Evolutionary conservation across 2,113 vertebrate genomes (phyloP).

Genomic region (Romanogobio albipinnatus): DNA sequence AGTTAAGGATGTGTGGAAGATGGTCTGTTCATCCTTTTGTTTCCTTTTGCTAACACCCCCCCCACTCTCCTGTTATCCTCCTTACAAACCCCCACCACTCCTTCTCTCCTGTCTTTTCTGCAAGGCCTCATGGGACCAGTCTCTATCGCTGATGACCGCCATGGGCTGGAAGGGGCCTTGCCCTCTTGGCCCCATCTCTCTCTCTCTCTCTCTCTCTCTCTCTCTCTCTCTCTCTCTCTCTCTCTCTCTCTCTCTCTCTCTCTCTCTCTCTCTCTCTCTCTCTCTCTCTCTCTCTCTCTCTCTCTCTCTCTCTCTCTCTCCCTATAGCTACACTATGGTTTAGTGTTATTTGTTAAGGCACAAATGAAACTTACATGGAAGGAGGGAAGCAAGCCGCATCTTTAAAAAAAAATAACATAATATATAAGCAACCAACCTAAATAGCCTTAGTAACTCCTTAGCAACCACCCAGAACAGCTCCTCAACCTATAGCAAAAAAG

Average conservation of each 20-base stretch:
- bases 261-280: neutral
- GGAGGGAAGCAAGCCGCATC: neutral
- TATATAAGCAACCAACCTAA: neutral
- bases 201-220: neutral
- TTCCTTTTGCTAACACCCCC: slow-evolving; percentile 64
- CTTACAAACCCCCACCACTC: slow-evolving; percentile 28
- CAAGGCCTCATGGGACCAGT: slow-evolving; percentile 66
- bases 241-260: too few species aligned
- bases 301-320: neutral
- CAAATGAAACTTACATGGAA: neutral
- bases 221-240: neutral
- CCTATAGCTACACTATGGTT: slow-evolving; percentile 21
- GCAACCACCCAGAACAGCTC: neutral
- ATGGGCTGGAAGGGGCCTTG: slow-evolving; percentile 51
- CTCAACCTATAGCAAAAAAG: neutral
- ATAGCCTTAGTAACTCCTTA: neutral
- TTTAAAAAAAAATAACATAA: neutral
- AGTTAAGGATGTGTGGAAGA: slow-evolving; percentile 72
- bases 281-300: too few species aligned
- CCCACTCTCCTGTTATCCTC: slow-evolving; percentile 57
- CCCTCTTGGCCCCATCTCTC: slow-evolving; percentile 20
- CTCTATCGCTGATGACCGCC: slow-evolving; percentile 72
- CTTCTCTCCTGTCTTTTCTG: slow-evolving; percentile 35
- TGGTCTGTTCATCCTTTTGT: slow-evolving; percentile 82
- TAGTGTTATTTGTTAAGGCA: neutral